Conservation (phyloP, 1,140 invertebrate species). For the Whitmania pigra region DNA sequence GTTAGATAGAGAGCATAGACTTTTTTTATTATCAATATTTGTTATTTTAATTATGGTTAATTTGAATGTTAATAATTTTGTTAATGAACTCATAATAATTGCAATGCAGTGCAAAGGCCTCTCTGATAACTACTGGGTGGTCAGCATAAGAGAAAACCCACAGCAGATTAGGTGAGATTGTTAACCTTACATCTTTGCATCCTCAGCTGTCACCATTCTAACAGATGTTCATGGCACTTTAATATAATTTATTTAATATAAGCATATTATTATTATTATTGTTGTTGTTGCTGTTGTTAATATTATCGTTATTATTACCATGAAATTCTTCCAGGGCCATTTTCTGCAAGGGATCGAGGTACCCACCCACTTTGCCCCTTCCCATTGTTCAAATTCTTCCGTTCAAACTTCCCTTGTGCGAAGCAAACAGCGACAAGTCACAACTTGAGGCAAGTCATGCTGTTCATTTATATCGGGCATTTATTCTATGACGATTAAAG, state of each 20-base stretch:
- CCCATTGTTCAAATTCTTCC: conserved; percentile 59
- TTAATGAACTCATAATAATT: too few species aligned
- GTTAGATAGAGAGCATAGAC: too few species aligned
- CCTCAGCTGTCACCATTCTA: background rate
- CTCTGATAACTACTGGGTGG: conserved; percentile 67
- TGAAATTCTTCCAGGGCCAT: conserved; percentile 51
- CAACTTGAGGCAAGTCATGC: conserved; percentile 55
- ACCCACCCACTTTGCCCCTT: conserved; percentile 69
- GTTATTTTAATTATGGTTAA: too few species aligned
- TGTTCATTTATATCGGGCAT: too few species aligned
- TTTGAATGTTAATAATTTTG: too few species aligned
- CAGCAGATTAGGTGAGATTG: conserved; percentile 51
- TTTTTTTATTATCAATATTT: too few species aligned
- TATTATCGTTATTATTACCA: too few species aligned
- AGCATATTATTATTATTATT: background rate
- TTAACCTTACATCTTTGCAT: background rate
- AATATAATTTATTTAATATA: background rate
- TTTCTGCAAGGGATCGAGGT: conserved; percentile 70
- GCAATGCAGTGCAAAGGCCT: conserved; percentile 51
- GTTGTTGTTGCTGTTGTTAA: too few species aligned
- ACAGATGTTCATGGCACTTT: background rate
- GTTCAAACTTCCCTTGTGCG: conserved; percentile 63
- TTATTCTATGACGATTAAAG: too few species aligned
- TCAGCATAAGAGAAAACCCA: conserved; percentile 60
- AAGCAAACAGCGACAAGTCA: conserved; percentile 64